Evolutionary conservation across 2,113 vertebrate species (phyloP).

Genomic region (Collichthys lucidus): DNA sequence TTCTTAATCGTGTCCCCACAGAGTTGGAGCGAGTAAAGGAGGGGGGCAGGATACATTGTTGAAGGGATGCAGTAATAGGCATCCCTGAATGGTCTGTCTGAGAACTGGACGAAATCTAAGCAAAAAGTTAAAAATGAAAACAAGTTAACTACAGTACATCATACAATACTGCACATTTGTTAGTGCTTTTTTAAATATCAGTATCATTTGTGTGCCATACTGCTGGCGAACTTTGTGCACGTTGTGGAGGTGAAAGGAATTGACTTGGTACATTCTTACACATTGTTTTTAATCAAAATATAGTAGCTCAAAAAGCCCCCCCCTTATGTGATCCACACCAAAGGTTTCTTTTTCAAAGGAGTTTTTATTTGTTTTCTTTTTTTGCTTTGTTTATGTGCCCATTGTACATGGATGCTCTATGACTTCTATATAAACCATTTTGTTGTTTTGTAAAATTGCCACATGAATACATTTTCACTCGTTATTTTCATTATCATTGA

Average conservation of each 20-base stretch:
- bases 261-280: neutral
- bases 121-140: neutral
- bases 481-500: constrained; percentile 4
- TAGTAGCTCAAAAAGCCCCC: neutral
- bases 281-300: neutral
- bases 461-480: constrained; percentile 2
- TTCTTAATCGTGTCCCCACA: constrained; percentile 71
- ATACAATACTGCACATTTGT: neutral
- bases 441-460: neutral
- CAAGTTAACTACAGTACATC: neutral
- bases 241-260: neutral
- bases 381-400: neutral
- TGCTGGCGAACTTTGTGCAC: too few relatives aligned
- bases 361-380: neutral
- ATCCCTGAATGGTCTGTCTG: neutral
- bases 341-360: neutral
- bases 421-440: neutral
- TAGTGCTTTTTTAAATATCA: neutral
- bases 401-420: neutral
- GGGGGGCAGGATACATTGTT: constrained; percentile 27
- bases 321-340: neutral
- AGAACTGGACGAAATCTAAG: constrained; percentile 2
- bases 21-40: constrained; percentile 11
- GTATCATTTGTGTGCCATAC: neutral
- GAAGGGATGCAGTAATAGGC: constrained; percentile 20